Evolutionary conservation across 2,113 vertebrate species (phyloP), one percentile per base, ranked within the genome.

Genomic region (Nesospiza acunhae): DNA sequence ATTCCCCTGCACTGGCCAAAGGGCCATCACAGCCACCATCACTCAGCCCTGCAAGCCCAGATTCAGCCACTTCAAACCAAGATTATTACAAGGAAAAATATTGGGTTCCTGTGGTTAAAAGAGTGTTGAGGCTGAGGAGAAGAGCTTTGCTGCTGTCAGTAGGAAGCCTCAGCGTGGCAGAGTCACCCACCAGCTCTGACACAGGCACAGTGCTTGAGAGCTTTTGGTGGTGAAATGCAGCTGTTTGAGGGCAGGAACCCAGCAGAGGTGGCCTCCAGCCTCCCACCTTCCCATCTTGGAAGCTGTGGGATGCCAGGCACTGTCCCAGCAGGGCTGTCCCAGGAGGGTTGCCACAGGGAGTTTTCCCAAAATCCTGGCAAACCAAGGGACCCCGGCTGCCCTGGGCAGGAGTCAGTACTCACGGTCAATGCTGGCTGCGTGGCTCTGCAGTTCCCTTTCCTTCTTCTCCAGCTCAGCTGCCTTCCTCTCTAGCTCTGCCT

Each of bases 401-500:
- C 64, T 4, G 21, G 42, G 53, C 62, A 27, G 17, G 31, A 5
- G 23, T 50, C 52, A 11, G 30, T 66, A 95, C 97, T 97, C 94
- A 98, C 98, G 94, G 4, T 98, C 95, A 9, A 98, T 84, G 93
- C 66, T 97, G 69, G 98, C 97, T 24, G 97, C 94, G 0, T 97
- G 98, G 87, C 97, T 99, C 96, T 98, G 98, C 5, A 99, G 70
- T 70, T 99, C 99, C 84, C 98, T 98, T 70, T 99, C 99, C 96
- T 99, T 99, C 70, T 98, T 98, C 18, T 99, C 99, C 92, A 99
- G 93, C 88, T 99, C 99, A 0, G 99, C 99, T 11, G 99, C 99
- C 84, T 99, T 99, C 90, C 94, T 98, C 97, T 99, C 99, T 86
- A 99, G 96, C 87, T 99, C 99, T 44, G 99, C 99, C 98, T 99